These are phyloP conservation scores for Ericerus pela DNA, from an alignment of 1,140 invertebrate species.

Conservation along the genomic window DNA sequence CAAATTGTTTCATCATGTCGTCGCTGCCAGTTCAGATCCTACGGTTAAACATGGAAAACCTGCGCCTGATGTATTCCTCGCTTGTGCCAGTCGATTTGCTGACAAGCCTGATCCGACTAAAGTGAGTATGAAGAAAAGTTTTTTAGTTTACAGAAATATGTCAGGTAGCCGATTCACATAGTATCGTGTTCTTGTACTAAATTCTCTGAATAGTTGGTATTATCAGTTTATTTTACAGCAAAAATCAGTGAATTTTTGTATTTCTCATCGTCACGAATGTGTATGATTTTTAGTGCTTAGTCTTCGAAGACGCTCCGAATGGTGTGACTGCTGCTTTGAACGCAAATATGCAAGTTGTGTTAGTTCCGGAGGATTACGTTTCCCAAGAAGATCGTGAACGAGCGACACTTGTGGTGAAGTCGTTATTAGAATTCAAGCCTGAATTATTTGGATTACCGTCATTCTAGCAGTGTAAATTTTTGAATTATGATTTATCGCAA, in stretches of 20 bases:
- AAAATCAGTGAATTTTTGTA: background rate
- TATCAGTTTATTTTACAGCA: too few relatives aligned
- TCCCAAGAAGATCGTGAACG: constrained; percentile 41
- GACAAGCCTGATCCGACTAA: constrained; percentile 51
- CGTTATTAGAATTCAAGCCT: constrained; percentile 65
- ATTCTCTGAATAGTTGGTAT: too few relatives aligned
- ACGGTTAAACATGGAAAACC: constrained; percentile 86
- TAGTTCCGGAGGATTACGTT: constrained; percentile 62
- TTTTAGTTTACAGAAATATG: too few relatives aligned
- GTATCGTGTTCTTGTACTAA: too few relatives aligned
- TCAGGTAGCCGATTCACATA: too few relatives aligned
- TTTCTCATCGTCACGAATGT: background rate
- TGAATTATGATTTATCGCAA: too few relatives aligned
- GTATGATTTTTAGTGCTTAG: constrained; percentile 49
- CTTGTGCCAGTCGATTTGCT: constrained; percentile 65
- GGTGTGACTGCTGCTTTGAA: constrained; percentile 63
- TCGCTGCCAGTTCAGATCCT: constrained; percentile 68
- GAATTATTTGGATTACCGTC: constrained; percentile 73
- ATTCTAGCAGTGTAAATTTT: constrained; percentile 32
- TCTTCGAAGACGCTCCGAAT: constrained; percentile 86
- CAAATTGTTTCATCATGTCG: constrained; percentile 64
- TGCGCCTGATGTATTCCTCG: constrained; percentile 79
- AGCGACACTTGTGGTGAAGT: constrained; percentile 55
- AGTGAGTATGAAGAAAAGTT: constrained; percentile 31
- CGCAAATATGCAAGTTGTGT: constrained; percentile 78